phyloP scores from a whole-genome alignment of 37 sponge, comb jelly and placozoan genomes.

The Chondrilla cf. caribensis region DNA sequence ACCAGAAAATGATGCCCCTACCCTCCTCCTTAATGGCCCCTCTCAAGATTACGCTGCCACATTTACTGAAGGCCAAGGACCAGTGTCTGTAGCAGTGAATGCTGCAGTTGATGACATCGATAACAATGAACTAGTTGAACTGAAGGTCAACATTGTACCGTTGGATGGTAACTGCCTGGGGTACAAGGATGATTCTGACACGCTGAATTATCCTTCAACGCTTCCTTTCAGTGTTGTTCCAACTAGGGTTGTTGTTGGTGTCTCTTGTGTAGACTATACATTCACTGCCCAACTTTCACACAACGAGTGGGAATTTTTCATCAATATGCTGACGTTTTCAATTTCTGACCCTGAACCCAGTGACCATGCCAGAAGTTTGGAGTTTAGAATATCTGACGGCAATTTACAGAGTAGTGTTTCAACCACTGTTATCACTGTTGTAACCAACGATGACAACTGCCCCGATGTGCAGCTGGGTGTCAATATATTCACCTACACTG shows the following conservation, averaged over 20 bases:
- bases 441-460: constrained; percentile 58
- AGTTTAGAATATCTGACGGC: constrained; percentile 46
- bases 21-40: constrained; percentile 42
- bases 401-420: constrained; percentile 29
- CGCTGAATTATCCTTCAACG: background rate
- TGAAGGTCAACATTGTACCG: constrained; percentile 35
- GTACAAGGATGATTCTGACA: constrained; percentile 24
- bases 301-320: constrained; percentile 44
- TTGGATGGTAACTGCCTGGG: constrained; percentile 43
- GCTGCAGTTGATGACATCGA: constrained; percentile 43
- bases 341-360: constrained; percentile 63
- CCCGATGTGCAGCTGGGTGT: constrained; percentile 38
- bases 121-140: background rate
- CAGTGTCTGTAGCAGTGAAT: constrained; percentile 35
- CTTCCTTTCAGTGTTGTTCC: background rate
- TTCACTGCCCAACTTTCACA: constrained; percentile 32
- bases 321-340: constrained; percentile 45
- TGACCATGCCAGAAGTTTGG: constrained; percentile 50
- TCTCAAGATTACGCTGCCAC: constrained; percentile 16
- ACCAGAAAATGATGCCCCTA: constrained; percentile 59
- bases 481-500: constrained; percentile 41
- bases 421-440: constrained; percentile 34
- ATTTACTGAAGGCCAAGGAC: constrained; percentile 41
- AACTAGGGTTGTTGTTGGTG: constrained; percentile 2
- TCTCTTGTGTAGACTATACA: constrained; percentile 51